These are phyloP conservation scores for Strigamia maritima DNA, from an alignment of 2,888 invertebrate species.

Conservation along the genomic window DNA sequence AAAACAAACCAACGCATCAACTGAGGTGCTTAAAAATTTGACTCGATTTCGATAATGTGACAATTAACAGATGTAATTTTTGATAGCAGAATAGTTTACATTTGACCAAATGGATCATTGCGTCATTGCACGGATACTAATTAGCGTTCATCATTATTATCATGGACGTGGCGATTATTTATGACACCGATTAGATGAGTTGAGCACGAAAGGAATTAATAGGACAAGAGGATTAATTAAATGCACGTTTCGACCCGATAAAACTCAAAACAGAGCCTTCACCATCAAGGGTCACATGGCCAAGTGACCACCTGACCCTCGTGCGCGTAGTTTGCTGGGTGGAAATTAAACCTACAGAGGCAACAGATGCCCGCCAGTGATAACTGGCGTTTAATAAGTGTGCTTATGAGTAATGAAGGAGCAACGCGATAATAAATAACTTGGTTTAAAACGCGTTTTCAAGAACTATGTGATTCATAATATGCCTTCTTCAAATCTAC, in stretches of 20 bases:
- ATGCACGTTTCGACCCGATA: slow-evolving; percentile 23
- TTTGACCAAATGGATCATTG: not conserved
- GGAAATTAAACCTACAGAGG: slow-evolving; percentile 23
- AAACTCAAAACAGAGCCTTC: slow-evolving; percentile 1
- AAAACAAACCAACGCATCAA: not conserved
- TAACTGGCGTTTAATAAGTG: slow-evolving; percentile 23
- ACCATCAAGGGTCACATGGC: slow-evolving; percentile 11
- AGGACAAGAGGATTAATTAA: slow-evolving; percentile 23
- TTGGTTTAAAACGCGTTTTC: slow-evolving; percentile 19
- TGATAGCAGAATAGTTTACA: slow-evolving; percentile 8
- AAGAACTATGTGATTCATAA: slow-evolving; percentile 15
- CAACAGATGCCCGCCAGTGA: slow-evolving; percentile 23
- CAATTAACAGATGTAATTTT: slow-evolving; percentile 15
- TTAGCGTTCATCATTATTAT: slow-evolving; percentile 23
- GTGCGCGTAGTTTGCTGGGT: not conserved
- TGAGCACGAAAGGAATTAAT: slow-evolving; percentile 19
- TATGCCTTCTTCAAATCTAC: slow-evolving; percentile 7
- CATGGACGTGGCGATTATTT: slow-evolving; percentile 9
- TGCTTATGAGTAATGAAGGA: slow-evolving; percentile 23
- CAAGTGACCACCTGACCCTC: slow-evolving; percentile 7
- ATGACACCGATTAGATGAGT: slow-evolving; percentile 23
- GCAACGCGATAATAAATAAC: slow-evolving; percentile 23
- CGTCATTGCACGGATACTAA: slow-evolving; percentile 19
- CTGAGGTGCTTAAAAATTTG: not conserved
- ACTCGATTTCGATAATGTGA: not conserved